Percentiles rank a stretch among this genome's conserved stretches.
phyloP scores from a whole-genome alignment of 2,113 vertebrate species.

The Mustela lutreola region DNA sequence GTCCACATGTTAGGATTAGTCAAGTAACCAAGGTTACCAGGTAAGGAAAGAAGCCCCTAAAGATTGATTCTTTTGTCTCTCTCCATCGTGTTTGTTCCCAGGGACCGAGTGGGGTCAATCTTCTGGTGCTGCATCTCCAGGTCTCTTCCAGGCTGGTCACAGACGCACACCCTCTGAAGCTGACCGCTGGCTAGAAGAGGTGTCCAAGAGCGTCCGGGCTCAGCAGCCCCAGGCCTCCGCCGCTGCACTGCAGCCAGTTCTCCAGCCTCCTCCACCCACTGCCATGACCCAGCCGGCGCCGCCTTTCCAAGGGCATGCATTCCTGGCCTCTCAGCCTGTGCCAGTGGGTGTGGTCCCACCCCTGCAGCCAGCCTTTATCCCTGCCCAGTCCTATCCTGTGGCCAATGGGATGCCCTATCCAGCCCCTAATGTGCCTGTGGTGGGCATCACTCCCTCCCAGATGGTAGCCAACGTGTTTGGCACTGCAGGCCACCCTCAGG shows the following conservation, averaged over 20 bases:
- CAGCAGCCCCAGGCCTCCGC: conserved; percentile 85
- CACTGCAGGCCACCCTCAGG: conserved; percentile 91
- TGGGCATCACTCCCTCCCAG: conserved; percentile 98
- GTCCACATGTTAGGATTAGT: background rate
- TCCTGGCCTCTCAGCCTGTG: conserved; percentile 89
- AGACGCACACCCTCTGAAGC: conserved; percentile 97
- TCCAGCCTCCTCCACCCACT: conserved; percentile 84
- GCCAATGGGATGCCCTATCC: conserved; percentile 94
- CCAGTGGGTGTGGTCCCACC: conserved; percentile 92
- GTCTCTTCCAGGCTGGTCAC: conserved; percentile 89
- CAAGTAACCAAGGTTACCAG: background rate
- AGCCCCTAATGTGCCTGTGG: conserved; percentile 93
- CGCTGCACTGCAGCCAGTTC: conserved; percentile 84
- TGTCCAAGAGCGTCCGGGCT: conserved; percentile 94
- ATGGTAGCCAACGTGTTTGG: conserved; percentile 99
- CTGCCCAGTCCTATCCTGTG: conserved; percentile 91
- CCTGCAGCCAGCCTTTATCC: conserved; percentile 92
- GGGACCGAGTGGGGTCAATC: conserved; percentile 89
- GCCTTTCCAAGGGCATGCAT: conserved; percentile 89
- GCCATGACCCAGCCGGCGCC: conserved; percentile 86
- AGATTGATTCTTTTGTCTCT: conserved; percentile 29
- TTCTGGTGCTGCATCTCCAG: conserved; percentile 83
- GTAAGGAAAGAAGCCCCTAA: background rate
- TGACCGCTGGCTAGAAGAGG: conserved; percentile 98
- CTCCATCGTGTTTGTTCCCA: conserved; percentile 75